Conservation (phyloP, 2,797 vertebrate species). For the Paguma larvata region DNA sequence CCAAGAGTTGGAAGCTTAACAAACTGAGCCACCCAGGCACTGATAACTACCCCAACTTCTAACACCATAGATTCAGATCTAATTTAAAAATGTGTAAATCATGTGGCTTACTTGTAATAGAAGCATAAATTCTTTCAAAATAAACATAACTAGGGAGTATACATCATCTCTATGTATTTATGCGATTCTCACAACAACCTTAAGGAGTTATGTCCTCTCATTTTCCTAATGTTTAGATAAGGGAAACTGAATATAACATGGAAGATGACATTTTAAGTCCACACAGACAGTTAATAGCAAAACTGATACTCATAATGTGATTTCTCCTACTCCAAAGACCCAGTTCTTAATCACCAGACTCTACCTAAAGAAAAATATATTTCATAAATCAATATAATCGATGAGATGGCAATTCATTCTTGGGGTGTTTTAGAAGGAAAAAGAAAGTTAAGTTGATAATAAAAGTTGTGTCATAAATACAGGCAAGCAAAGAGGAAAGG, state of each 20-base stretch:
- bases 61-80: neutral
- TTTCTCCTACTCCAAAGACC: neutral
- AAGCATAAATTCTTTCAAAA: neutral
- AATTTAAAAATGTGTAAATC: neutral
- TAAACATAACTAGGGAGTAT: neutral
- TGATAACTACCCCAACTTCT: neutral
- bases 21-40: no score
- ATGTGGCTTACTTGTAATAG: neutral
- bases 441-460: conserved; percentile 10
- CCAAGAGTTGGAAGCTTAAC: no score
- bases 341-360: neutral
- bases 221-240: neutral
- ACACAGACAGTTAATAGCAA: neutral
- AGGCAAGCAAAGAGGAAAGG: neutral
- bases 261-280: neutral
- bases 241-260: neutral
- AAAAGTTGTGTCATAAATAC: neutral
- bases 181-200: neutral
- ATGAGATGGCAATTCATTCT: neutral
- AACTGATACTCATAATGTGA: neutral
- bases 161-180: neutral
- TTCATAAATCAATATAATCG: neutral
- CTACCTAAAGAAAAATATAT: neutral
- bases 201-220: neutral
- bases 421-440: neutral